Evolutionary conservation across 2,797 vertebrate species (phyloP), one percentile per base, ranked within the genome.

Genomic region (Chaenodraco wilsoni): DNA sequence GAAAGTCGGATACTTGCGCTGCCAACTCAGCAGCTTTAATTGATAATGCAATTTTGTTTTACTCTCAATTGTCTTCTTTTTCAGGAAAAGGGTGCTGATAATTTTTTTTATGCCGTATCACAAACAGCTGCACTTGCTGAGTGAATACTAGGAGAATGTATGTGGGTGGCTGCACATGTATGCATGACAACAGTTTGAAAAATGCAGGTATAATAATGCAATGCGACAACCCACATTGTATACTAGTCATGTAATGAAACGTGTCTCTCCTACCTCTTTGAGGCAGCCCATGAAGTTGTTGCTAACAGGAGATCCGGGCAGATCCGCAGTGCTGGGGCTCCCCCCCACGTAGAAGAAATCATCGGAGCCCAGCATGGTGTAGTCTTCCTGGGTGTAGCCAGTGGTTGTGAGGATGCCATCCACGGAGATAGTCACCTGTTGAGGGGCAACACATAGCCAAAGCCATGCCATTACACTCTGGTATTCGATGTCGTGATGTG

Each of bases 201-300:
- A 72, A 72, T 48, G n/a, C 17, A 52, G 44, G 43, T 49, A 48
- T 10, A 17, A 11, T 41, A 46, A 41, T n/a, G 3, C 14, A 4
- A 13, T 16, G 7, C 19, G 27, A 46, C 17, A 61, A 5, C 44
- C 40, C 52, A 41, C 43, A 23, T 19, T 9, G 0, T 15, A 31
- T 5, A 51, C 6, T 2, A 3, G 5, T n/a, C 37, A 65, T 65
- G 58, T 60, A 66, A 54, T 80, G 16, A 79, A 19, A 2, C 13
- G 15, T 60, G 43, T 49, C 3, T 4, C 19, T 74, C 95, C 89
- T 96, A 98, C 98, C 97, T 99, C 98, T 95, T 96, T 96, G 75
- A 99, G 96, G 94, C 98, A 99, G 91, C 98, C 98, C 98, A 99
- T 99, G 91, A 99, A 99, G 94, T 99, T 99, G 96, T 99, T 99